Evolutionary conservation across 1,140 invertebrate genomes (phyloP).

Genomic region (Drosophila baimaii): DNA sequence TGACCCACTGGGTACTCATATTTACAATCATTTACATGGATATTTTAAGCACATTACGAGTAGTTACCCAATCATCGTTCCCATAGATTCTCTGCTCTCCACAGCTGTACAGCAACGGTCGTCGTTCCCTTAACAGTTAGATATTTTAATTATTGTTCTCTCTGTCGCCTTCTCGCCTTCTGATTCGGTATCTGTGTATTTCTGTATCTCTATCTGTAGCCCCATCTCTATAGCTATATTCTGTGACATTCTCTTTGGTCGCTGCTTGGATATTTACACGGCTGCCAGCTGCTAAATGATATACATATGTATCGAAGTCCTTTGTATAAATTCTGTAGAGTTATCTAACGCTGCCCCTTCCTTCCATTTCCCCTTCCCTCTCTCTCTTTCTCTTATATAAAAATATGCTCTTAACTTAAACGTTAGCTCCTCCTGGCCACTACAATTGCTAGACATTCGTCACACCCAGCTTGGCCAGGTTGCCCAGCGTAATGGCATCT

Average conservation of each 20-base stretch:
- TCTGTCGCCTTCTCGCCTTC: slow-evolving; percentile 50
- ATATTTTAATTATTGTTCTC: slow-evolving; percentile 81
- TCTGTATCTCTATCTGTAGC: slow-evolving; percentile 7
- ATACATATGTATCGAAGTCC: slow-evolving; percentile 81
- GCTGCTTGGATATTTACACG: slow-evolving; percentile 75
- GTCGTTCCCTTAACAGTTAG: slow-evolving; percentile 49
- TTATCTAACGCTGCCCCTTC: slow-evolving; percentile 55
- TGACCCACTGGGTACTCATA: slow-evolving; percentile 37
- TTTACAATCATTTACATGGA: slow-evolving; percentile 76
- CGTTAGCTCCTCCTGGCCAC: slow-evolving; percentile 14
- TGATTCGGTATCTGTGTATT: slow-evolving; percentile 26
- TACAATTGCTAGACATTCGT: slow-evolving; percentile 61
- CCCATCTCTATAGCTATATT: slow-evolving; percentile 2
- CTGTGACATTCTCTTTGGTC: slow-evolving; percentile 59
- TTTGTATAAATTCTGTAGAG: slow-evolving; percentile 82
- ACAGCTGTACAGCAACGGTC: slow-evolving; percentile 63
- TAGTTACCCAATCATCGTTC: slow-evolving; percentile 52
- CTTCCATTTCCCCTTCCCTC: background rate
- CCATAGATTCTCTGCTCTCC: slow-evolving; percentile 9
- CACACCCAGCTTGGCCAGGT: slow-evolving; percentile 91
- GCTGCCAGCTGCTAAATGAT: slow-evolving; percentile 67
- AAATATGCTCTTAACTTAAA: slow-evolving; percentile 64
- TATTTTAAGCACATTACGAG: slow-evolving; percentile 67
- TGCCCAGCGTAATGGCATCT: slow-evolving; percentile 93
- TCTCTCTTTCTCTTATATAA: slow-evolving; percentile 46